These are phyloP conservation scores for Trochalopteron elliotii DNA, from an alignment of 2,113 vertebrate species.

Conservation along the genomic window DNA sequence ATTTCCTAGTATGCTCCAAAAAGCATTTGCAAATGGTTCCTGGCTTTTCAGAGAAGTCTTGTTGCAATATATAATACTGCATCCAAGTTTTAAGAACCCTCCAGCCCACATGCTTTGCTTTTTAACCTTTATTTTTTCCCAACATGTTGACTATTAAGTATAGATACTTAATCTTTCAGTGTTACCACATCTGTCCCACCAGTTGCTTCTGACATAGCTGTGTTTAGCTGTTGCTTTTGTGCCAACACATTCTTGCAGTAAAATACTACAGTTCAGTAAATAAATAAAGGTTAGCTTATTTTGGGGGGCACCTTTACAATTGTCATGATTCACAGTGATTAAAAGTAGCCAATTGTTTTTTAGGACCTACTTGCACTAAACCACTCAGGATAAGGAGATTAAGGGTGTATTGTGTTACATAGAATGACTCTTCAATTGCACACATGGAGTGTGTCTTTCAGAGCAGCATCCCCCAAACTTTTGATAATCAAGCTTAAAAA, in stretches of 20 bases:
- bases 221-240: background rate
- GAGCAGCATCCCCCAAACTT: background rate
- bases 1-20: background rate
- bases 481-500: background rate
- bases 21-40: background rate
- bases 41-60: background rate
- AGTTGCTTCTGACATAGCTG: background rate
- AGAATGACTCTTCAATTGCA: background rate
- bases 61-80: background rate
- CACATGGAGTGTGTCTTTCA: background rate
- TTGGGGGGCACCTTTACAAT: background rate
- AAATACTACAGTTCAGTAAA: background rate
- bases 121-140: background rate
- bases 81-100: background rate
- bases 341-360: background rate
- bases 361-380: background rate
- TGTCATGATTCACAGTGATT: background rate
- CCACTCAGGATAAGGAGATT: background rate
- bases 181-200: background rate
- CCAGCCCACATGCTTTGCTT: background rate
- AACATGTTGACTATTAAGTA: too few relatives aligned
- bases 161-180: background rate
- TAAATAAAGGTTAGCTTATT: background rate
- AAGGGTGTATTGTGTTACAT: background rate
- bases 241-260: background rate